A percentile compares a stretch with the other conserved stretches of the same genome.
Conservation (phyloP, 2,888 invertebrate genomes). For the Poecilus cupreus region DNA sequence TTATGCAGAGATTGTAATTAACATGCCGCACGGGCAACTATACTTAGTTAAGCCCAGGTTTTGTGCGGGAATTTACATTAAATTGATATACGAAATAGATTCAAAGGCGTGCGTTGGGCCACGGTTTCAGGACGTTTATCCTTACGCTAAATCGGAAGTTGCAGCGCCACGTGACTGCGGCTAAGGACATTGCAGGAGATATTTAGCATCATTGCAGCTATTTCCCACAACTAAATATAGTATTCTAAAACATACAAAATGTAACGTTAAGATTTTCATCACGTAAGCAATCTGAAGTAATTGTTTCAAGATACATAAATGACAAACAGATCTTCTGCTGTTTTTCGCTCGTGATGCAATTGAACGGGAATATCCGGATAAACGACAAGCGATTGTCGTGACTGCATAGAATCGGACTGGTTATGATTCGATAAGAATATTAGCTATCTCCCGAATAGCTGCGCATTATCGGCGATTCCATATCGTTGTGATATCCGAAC, state of each 20-base stretch:
- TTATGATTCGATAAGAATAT: slow-evolving; percentile 14
- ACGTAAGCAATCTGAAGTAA: slow-evolving; percentile 18
- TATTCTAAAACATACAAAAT: too few relatives aligned
- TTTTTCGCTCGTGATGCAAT: slow-evolving; percentile 3
- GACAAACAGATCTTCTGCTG: background rate
- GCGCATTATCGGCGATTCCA: slow-evolving; percentile 7
- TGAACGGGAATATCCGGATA: background rate
- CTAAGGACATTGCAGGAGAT: background rate
- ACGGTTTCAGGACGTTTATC: background rate
- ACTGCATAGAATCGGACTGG: background rate
- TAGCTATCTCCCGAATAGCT: background rate
- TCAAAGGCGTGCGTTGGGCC: slow-evolving; percentile 43
- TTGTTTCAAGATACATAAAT: background rate
- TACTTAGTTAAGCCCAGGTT: slow-evolving; percentile 65
- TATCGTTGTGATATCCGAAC: background rate
- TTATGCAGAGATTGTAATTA: slow-evolving; percentile 50
- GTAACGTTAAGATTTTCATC: background rate
- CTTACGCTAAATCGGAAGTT: background rate
- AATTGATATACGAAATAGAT: slow-evolving; percentile 68
- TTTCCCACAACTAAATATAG: background rate
- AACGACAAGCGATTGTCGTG: background rate
- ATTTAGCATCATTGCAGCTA: background rate
- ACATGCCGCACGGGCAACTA: slow-evolving; percentile 52
- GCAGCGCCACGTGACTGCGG: background rate
- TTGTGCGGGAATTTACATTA: slow-evolving; percentile 67